phyloP scores from a whole-genome alignment of 2,888 invertebrate species.

The Miltochrista miniata region DNA sequence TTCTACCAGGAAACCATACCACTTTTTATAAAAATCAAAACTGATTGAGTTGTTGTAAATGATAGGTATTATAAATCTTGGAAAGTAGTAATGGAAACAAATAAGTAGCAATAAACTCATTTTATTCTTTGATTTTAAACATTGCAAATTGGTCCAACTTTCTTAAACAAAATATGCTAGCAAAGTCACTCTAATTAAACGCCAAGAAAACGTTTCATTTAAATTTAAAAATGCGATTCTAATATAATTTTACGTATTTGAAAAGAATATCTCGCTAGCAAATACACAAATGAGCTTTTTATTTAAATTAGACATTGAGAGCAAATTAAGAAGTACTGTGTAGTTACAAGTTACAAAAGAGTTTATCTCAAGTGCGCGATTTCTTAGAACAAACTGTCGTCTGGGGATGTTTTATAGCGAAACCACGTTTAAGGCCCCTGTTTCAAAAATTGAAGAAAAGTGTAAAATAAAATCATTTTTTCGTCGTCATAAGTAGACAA shows the following conservation, averaged over 20 bases:
- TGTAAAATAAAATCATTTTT: too few relatives aligned
- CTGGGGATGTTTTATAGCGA: conserved; percentile 44
- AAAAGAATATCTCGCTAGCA: conserved; percentile 14
- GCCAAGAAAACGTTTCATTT: conserved; percentile 7
- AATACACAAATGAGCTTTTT: conserved; percentile 39
- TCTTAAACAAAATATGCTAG: too few relatives aligned
- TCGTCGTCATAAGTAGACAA: too few relatives aligned
- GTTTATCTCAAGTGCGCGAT: conserved; percentile 50
- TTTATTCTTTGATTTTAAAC: too few relatives aligned
- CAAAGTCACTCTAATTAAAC: conserved; percentile 8
- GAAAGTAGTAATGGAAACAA: too few relatives aligned
- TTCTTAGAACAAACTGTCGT: conserved; percentile 48
- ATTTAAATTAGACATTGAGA: conserved; percentile 50
- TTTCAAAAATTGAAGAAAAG: too few relatives aligned
- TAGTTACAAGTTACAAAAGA: conserved; percentile 46
- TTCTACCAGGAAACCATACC: too few relatives aligned
- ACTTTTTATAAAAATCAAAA: too few relatives aligned
- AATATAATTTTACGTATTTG: neutral
- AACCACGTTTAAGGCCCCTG: conserved; percentile 40
- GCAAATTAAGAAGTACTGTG: conserved; percentile 51
- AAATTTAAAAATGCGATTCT: conserved; percentile 12
- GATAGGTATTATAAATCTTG: too few relatives aligned
- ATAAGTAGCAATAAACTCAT: too few relatives aligned
- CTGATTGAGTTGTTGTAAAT: too few relatives aligned
- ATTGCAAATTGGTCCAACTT: too few relatives aligned